Percentiles rank a stretch among this genome's conserved stretches.
Evolutionary conservation across 2,888 invertebrate genomes (phyloP).

Genomic region (Rhimphoctona megacephalus): DNA sequence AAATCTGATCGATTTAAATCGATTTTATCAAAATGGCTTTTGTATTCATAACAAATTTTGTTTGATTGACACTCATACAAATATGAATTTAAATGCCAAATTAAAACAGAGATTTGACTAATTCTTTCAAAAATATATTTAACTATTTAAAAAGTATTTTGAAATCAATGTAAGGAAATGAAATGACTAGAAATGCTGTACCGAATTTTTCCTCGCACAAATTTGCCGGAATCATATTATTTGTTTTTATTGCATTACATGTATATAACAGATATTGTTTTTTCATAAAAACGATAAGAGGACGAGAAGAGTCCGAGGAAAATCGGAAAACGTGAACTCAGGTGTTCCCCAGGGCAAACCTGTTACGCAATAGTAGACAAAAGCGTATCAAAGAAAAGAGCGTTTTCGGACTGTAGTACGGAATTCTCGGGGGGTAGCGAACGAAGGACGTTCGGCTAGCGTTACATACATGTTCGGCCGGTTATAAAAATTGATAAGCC

Average conservation of each 20-base stretch:
- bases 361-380: constrained; percentile 69
- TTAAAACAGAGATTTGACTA: neutral
- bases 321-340: constrained; percentile 48
- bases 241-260: neutral
- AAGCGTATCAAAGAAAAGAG: constrained; percentile 66
- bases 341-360: constrained; percentile 65
- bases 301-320: neutral
- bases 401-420: constrained; percentile 30
- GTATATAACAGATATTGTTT: neutral
- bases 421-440: constrained; percentile 36
- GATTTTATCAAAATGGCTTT: too few relatives aligned
- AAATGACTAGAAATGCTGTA: neutral
- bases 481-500: constrained; percentile 80
- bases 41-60: too few relatives aligned
- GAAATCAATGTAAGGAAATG: neutral
- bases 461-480: constrained; percentile 57
- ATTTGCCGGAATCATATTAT: neutral
- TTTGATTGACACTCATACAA: too few relatives aligned
- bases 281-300: constrained; percentile 8
- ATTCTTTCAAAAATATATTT: neutral
- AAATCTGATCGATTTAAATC: too few relatives aligned
- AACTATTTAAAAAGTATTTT: neutral
- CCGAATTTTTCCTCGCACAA: neutral
- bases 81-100: too few relatives aligned
- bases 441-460: constrained; percentile 18